Conservation (phyloP, 2,797 vertebrate genomes). For the Tokudaia muenninki region DNA sequence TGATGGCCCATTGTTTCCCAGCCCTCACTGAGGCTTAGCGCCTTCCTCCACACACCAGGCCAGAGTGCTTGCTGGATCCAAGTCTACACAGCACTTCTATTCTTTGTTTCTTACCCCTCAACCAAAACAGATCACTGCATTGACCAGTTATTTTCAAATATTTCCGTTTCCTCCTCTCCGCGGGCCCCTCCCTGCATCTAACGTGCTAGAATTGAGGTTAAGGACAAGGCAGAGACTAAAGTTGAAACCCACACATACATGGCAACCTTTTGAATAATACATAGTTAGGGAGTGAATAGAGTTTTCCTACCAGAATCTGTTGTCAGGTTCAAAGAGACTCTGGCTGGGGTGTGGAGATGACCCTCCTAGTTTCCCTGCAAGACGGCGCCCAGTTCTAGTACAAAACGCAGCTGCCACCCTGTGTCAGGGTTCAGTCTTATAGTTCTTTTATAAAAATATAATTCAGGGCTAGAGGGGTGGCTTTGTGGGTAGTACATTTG, state of each 20-base stretch:
- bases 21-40: conserved; percentile 34
- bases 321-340: background rate
- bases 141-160: conserved; percentile 54
- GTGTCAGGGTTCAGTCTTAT: background rate
- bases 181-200: background rate
- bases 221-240: background rate
- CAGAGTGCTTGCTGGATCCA: conserved; percentile 47
- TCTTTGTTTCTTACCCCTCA: conserved; percentile 1
- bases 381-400: background rate
- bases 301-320: background rate
- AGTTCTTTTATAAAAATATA: background rate
- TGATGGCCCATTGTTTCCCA: conserved; percentile 64
- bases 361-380: background rate
- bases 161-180: conserved; percentile 28
- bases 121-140: conserved; percentile 26
- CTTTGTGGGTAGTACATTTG: background rate
- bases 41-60: background rate
- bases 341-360: background rate
- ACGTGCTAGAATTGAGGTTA: background rate
- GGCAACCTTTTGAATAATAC: background rate
- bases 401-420: background rate
- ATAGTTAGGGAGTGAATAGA: no score
- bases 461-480: background rate
- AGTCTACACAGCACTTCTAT: background rate
- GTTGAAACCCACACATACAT: background rate